phyloP scores from a whole-genome alignment of 2,797 vertebrate species.

The Karalla daura region DNA sequence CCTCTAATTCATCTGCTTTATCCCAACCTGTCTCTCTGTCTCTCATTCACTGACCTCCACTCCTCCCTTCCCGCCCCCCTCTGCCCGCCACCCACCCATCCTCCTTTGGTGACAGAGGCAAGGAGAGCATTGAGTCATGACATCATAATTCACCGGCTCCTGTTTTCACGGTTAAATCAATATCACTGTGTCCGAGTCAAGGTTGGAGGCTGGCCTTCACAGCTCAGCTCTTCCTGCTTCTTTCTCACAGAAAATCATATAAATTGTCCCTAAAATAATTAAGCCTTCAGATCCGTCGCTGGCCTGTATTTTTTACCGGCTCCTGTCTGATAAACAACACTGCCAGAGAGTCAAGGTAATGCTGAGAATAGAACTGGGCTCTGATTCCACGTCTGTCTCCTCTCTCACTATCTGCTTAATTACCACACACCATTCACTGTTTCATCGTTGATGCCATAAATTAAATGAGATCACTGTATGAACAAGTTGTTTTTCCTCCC shows the following conservation, averaged over 20 bases:
- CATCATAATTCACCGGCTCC: conserved; percentile 84
- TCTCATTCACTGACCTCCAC: conserved; percentile 57
- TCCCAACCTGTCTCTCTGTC: conserved; percentile 54
- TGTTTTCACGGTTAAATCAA: conserved; percentile 85
- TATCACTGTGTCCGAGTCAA: conserved; percentile 84
- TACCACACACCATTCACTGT: not conserved
- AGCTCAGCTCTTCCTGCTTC: conserved; percentile 69
- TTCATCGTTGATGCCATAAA: not conserved
- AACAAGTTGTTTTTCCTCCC: too few relatives aligned
- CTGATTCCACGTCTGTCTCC: conserved; percentile 36
- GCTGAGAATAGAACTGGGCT: conserved; percentile 58
- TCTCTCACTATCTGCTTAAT: conserved; percentile 1
- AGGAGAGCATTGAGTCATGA: conserved; percentile 83
- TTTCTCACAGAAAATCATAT: conserved; percentile 82
- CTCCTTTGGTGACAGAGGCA: conserved; percentile 79
- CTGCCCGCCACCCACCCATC: conserved; percentile 20
- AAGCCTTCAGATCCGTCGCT: conserved; percentile 79
- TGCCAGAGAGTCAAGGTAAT: conserved; percentile 73
- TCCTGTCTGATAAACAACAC: conserved; percentile 72
- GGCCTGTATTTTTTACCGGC: conserved; percentile 69
- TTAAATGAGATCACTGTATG: not conserved
- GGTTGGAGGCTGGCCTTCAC: conserved; percentile 79
- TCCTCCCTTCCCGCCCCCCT: not conserved
- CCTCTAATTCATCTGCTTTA: conserved; percentile 72
- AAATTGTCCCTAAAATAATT: conserved; percentile 85